Conservation (phyloP, 2,888 invertebrate genomes). For the Parasteatoda lunata region DNA sequence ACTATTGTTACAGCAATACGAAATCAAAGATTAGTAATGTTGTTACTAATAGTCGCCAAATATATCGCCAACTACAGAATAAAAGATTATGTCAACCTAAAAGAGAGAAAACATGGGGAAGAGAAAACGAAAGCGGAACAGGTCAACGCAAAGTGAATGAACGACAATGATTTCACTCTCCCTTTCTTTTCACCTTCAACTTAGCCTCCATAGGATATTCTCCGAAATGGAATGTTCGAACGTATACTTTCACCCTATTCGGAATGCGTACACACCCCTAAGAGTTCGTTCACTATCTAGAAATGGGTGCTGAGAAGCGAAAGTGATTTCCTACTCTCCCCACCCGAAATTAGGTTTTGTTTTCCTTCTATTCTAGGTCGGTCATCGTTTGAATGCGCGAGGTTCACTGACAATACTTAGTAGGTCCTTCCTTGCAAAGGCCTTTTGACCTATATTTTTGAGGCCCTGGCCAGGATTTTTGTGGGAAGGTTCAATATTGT, state of each 20-base stretch:
- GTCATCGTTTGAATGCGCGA: not conserved
- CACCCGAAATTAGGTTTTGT: not conserved
- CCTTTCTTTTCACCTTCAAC: not conserved
- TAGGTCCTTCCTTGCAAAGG: conserved; percentile 11
- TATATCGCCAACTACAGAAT: too few relatives aligned
- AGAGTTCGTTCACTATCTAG: conserved; percentile 45
- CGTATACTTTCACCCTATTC: not conserved
- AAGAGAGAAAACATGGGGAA: too few relatives aligned
- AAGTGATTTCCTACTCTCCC: conserved; percentile 6
- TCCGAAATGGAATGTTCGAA: conserved; percentile 12
- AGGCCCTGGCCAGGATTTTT: not conserved
- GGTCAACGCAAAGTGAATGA: conserved; percentile 58
- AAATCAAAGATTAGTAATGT: too few relatives aligned
- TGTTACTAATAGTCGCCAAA: too few relatives aligned
- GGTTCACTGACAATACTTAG: conserved; percentile 35
- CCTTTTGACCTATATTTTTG: conserved; percentile 30
- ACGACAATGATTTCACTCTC: conserved; percentile 23
- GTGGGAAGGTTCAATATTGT: not conserved
- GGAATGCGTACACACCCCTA: conserved; percentile 30
- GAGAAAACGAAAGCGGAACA: conserved; percentile 56
- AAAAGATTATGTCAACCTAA: too few relatives aligned
- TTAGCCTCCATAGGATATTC: not conserved
- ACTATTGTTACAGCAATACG: too few relatives aligned
- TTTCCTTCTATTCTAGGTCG: not conserved
- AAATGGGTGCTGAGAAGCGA: conserved; percentile 12